A percentile compares a stretch with the other conserved stretches of the same genome.
Conservation (phyloP, 2,113 vertebrate genomes). For the Caretta caretta region DNA sequence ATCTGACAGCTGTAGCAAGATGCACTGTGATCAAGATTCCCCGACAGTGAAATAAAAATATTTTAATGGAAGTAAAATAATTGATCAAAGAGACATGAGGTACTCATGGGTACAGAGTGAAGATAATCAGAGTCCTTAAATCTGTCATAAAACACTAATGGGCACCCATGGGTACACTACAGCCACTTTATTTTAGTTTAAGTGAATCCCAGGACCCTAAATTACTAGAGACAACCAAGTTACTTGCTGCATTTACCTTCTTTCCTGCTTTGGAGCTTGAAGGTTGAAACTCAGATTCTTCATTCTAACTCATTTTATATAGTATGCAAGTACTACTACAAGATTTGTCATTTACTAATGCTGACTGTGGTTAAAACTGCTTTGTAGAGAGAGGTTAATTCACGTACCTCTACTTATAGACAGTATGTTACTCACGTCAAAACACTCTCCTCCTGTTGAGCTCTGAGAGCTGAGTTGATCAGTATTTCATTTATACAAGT, state of each 20-base stretch:
- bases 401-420: neutral
- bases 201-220: slow-evolving; percentile 63
- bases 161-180: slow-evolving; percentile 22
- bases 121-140: slow-evolving; percentile 35
- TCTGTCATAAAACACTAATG: slow-evolving; percentile 50
- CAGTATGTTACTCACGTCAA: neutral
- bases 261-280: slow-evolving; percentile 19
- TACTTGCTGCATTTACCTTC: slow-evolving; percentile 4
- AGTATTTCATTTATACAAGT: neutral
- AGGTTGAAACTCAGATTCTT: slow-evolving; percentile 24
- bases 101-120: slow-evolving; percentile 18
- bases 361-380: neutral
- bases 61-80: slow-evolving; percentile 62
- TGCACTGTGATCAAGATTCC: slow-evolving; percentile 47
- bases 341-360: neutral
- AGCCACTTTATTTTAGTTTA: slow-evolving; percentile 61
- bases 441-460: neutral
- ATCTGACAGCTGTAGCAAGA: slow-evolving; percentile 42
- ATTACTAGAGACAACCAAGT: slow-evolving; percentile 43
- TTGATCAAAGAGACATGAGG: slow-evolving; percentile 61
- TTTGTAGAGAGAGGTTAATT: neutral
- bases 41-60: slow-evolving; percentile 59
- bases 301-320: neutral
- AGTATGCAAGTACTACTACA: neutral
- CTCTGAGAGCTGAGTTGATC: neutral